Evolutionary conservation across 1,140 invertebrate genomes (phyloP).

Genomic region (Sinella curviseta): DNA sequence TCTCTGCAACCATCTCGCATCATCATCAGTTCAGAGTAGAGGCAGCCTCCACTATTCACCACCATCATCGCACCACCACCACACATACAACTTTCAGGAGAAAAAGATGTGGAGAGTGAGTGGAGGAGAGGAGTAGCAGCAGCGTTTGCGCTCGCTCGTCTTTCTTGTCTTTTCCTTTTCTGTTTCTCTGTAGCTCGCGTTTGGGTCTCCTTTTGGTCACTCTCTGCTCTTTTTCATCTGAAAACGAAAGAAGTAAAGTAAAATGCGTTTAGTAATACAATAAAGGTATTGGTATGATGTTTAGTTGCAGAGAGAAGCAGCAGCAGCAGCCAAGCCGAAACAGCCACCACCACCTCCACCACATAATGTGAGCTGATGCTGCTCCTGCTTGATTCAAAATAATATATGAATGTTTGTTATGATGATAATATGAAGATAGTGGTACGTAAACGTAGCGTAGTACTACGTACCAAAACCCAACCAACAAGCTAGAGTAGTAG

Average conservation of each 20-base stretch:
- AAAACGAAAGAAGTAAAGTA: neutral
- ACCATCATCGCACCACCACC: neutral
- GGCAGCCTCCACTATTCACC: neutral
- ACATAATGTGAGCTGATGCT: neutral
- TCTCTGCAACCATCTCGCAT: too few species aligned
- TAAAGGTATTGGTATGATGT: neutral
- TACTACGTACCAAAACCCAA: neutral
- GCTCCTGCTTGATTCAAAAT: neutral
- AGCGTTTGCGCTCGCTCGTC: constrained; percentile 22
- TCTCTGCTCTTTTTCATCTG: neutral
- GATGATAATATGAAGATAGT: neutral
- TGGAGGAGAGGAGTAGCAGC: neutral
- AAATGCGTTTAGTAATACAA: neutral
- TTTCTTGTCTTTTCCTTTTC: neutral
- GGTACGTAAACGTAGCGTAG: neutral
- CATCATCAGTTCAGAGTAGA: neutral
- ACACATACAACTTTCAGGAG: neutral
- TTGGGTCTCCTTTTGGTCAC: neutral
- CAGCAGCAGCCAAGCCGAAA: neutral
- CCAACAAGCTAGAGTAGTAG: neutral
- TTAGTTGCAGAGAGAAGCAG: neutral
- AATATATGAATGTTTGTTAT: constrained; percentile 22
- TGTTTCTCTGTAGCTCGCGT: neutral
- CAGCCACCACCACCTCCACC: constrained; percentile 9
- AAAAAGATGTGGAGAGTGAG: neutral